Conservation (phyloP, 2,888 invertebrate genomes). For the Vanessa cardui region DNA sequence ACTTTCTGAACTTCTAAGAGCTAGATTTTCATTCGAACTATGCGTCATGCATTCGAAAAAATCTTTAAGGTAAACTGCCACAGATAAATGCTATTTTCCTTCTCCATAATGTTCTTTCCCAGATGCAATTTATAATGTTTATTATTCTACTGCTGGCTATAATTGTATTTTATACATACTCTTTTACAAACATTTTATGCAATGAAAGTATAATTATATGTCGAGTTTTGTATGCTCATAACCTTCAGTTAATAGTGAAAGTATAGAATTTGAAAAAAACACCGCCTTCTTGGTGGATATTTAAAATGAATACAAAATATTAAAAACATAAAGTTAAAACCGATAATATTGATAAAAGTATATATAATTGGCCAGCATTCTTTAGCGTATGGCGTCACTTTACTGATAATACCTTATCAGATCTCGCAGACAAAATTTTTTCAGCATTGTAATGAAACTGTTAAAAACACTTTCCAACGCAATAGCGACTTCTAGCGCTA, state of each 20-base stretch:
- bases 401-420: slow-evolving; percentile 21
- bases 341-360: background rate
- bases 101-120: slow-evolving; percentile 7
- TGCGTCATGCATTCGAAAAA: background rate
- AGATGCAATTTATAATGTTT: background rate
- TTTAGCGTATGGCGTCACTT: slow-evolving; percentile 15
- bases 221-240: background rate
- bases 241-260: background rate
- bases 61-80: background rate
- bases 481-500: background rate
- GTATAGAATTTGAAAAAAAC: background rate
- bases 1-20: background rate
- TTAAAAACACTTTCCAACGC: background rate
- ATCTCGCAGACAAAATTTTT: slow-evolving; percentile 19
- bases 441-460: slow-evolving; percentile 13
- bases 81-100: slow-evolving; percentile 12
- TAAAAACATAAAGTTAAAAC: background rate
- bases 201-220: background rate
- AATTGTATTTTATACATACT: background rate
- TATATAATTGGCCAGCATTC: background rate
- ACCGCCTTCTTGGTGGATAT: no score
- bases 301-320: no score
- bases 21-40: background rate
- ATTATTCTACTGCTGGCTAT: background rate
- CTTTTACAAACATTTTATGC: background rate